Evolutionary conservation across 2,888 invertebrate genomes (phyloP).

Genomic region (Sarcophaga subvicina): DNA sequence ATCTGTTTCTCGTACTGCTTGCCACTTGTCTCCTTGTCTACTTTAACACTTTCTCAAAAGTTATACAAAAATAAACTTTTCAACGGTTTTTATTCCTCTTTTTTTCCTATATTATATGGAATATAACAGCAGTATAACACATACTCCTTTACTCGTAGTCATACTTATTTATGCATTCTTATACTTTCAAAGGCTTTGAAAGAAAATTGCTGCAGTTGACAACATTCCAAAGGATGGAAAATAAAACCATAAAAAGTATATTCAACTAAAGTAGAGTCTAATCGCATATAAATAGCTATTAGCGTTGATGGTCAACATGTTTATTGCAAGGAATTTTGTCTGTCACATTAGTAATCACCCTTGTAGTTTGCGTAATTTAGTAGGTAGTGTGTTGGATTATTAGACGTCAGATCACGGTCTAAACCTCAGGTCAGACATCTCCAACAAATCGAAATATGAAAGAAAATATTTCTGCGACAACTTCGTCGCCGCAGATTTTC

Average conservation of each 20-base stretch:
- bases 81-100: background rate
- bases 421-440: no score
- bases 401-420: no score
- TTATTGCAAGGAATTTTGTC: no score
- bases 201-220: conserved; percentile 13
- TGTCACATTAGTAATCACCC: no score
- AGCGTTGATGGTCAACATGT: background rate
- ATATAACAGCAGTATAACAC: conserved; percentile 28
- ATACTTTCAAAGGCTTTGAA: background rate
- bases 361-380: no score
- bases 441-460: no score
- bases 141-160: background rate
- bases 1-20: background rate
- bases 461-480: no score
- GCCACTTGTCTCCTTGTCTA: conserved; percentile 1
- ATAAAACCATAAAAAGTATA: background rate
- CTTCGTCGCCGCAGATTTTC: no score
- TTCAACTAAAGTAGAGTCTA: background rate
- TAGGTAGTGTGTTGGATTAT: no score
- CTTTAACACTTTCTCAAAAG: conserved; percentile 4
- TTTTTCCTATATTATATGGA: conserved; percentile 1
- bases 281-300: conserved; percentile 6
- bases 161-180: background rate
- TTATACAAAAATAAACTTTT: conserved; percentile 16
- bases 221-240: background rate